Percentiles rank a stretch among this genome's conserved stretches.
phyloP scores from a whole-genome alignment of 2,797 vertebrate genomes.

The Helicolenus hilgendorfi region DNA sequence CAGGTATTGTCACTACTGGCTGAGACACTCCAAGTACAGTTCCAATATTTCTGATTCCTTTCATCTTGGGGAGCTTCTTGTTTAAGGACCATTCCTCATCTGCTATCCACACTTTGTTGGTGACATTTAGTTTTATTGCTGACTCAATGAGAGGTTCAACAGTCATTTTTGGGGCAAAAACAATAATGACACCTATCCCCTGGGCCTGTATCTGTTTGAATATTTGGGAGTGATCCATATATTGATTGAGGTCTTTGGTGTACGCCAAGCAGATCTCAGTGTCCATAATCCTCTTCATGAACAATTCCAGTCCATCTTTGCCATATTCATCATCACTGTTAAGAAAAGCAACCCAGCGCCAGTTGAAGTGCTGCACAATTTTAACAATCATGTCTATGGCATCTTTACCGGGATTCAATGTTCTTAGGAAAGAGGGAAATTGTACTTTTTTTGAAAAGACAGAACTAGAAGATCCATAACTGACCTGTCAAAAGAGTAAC shows the following conservation, averaged over 20 bases:
- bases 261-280: constrained; percentile 88
- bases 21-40: constrained; percentile 89
- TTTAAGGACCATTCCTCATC: constrained; percentile 90
- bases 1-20: constrained; percentile 64
- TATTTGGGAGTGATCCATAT: constrained; percentile 46
- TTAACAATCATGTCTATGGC: constrained; percentile 87
- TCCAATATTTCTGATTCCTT: constrained; percentile 86
- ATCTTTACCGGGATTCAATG: constrained; percentile 85
- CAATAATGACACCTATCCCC: constrained; percentile 78
- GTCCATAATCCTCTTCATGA: constrained; percentile 65
- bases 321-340: constrained; percentile 85
- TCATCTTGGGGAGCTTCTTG: constrained; percentile 47
- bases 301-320: constrained; percentile 61
- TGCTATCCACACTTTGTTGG: constrained; percentile 91
- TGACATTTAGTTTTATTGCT: constrained; percentile 86
- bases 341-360: constrained; percentile 93
- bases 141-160: constrained; percentile 80
- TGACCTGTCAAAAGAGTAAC: constrained; percentile 76
- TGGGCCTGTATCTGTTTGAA: constrained; percentile 71
- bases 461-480: constrained; percentile 81
- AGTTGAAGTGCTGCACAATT: constrained; percentile 88
- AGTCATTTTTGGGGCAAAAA: constrained; percentile 72
- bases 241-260: constrained; percentile 60
- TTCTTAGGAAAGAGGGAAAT: constrained; percentile 91
- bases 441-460: constrained; percentile 68